phyloP scores from a whole-genome alignment of 2,113 vertebrate species.

The Oxyura jamaicensis region DNA sequence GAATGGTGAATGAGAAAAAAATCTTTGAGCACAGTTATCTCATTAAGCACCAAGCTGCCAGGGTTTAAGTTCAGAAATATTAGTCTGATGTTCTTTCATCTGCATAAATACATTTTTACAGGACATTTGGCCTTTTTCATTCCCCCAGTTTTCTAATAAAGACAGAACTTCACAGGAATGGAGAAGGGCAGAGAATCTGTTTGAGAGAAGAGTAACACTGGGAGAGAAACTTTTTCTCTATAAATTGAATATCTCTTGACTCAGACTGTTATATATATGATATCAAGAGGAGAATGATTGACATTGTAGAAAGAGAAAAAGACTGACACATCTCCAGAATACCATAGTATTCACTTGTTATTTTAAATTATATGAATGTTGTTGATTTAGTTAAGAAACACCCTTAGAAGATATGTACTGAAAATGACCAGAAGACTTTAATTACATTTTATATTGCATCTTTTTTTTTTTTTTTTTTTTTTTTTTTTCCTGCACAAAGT shows the following conservation, averaged over 20 bases:
- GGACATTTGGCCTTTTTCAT: conserved; percentile 42
- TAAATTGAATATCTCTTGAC: conserved; percentile 31
- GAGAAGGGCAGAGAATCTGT: not conserved
- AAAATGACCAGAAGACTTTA: not conserved
- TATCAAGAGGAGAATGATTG: conserved; percentile 29
- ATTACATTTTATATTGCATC: not conserved
- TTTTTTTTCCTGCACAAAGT: not conserved
- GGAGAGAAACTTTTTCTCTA: not conserved
- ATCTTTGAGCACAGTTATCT: conserved; percentile 38
- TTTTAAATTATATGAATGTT: not conserved
- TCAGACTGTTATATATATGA: not conserved
- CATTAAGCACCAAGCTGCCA: conserved; percentile 21
- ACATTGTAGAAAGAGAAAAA: not conserved
- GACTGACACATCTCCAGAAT: not conserved
- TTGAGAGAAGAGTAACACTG: not conserved
- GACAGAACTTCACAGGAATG: conserved; percentile 10
- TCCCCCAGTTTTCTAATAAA: conserved; percentile 26
- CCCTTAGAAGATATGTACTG: not conserved
- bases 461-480: no score
- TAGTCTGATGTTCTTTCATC: conserved; percentile 46
- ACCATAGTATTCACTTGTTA: not conserved
- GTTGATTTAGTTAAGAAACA: not conserved
- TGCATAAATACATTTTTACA: conserved; percentile 53
- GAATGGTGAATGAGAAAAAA: conserved; percentile 26
- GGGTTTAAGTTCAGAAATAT: conserved; percentile 41